Base-by-base conservation (phyloP, 2,888 invertebrate genomes). In the Nezara viridula region DNA sequence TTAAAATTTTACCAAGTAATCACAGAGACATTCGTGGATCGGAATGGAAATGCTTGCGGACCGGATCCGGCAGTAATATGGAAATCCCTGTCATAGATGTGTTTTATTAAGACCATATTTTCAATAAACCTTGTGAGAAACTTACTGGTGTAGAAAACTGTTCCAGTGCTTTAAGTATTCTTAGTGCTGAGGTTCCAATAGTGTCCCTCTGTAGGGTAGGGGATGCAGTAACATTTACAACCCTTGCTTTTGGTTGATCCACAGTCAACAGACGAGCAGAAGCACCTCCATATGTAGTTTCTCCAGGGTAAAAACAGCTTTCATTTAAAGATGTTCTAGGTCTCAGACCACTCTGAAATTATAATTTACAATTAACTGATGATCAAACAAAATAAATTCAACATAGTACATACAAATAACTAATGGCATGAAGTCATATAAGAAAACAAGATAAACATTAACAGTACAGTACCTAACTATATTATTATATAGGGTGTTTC, bases 131-230 rank as follows among this genome's bases (percentile, higher is more conserved):
- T 73, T 19, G 66, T 21, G 3, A 0, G 10, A 0, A 55, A 90
- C 91, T 91, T 88, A 97, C 93, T 0, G 98, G 97, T 3, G 97
- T 96, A 0, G 97, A 96, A 93, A 96, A 97, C 91, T 96, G 95
- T 92, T 98, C 97, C 89, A 98, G 93, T 10, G 97, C 94, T 91
- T 96, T 96, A 91, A 98, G 93, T 91, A 98, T 96, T 90, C 96
- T 94, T 91, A 95, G 95, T 0, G 98, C 96, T 9, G 97, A 96
- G 91, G 95, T 94, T 92, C 96, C 96, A 52, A 91, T 90, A 19
- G 90, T 90, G 24, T 90, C 89, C 10, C 88, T 55, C 85, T 90
- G 86, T 12, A 90, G 52, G 19, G 85, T 85, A 4, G 89, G 81
- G 0, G 89, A 85, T 90, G 92, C 94, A 3, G 93, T 92, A 9